Evolutionary conservation across 2,888 invertebrate genomes (phyloP), one percentile per base, ranked within the genome.

Genomic region (Eurois occulta): DNA sequence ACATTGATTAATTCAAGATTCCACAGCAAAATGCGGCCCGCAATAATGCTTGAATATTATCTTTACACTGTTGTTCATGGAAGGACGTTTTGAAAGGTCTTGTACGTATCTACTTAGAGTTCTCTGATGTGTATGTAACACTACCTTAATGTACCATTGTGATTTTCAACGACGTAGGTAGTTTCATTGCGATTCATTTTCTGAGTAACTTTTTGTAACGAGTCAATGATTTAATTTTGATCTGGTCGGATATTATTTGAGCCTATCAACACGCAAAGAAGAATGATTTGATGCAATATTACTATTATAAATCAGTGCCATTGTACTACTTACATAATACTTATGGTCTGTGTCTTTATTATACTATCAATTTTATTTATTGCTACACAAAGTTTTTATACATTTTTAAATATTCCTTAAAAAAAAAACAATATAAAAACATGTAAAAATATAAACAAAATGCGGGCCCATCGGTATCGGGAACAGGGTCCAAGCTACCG

Each of bases 81-180:
- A 65, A 75, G n/a, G 76, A 46, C 66, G 60, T 35, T 70, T 41
- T 48, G 69, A 64, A 62, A 70, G 43, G 38, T 74, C n/a, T 64
- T 64, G n/a, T 58, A 13, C n/a, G 38, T 41, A 41, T 43, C 55
- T 52, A 72, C 43, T 46, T 48, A 70, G 41, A 28, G 41, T n/a
- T 52, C 52, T 38, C 48, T 72, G 46, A 32, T 41, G 52, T 69
- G n/a, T 58, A 60, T 76, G 83, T 72, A 81, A 83, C 68, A 77
- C 52, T 77, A 83, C 41, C 73, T 65, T 83, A 77, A 83, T 80
- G 81, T 73, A 66, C 69, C 68, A 75, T 78, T 77, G 75, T 80
- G 55, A 41, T 78, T 75, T 55, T 28, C 67, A 68, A 41, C 77
- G 66, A 52, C 43, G 70, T 55, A n/a, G 65, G 62, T 71, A 46